Evolutionary conservation across 2,888 invertebrate species (phyloP).

Genomic region (Andrena trimmerana): DNA sequence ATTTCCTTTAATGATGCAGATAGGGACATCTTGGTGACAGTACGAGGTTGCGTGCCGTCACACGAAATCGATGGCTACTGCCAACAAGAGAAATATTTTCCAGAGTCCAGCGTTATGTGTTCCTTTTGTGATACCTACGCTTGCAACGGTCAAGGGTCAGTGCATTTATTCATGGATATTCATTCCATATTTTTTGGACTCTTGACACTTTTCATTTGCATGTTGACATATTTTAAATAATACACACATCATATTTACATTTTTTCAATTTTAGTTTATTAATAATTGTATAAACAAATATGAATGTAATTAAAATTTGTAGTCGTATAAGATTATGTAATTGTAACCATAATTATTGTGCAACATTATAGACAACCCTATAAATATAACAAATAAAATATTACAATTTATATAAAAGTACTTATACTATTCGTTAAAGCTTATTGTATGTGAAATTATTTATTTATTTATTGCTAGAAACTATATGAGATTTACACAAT

Average conservation of each 20-base stretch:
- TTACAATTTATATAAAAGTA: background rate
- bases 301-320: background rate
- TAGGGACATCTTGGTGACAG: constrained; percentile 74
- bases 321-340: background rate
- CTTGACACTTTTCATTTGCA: background rate
- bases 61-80: constrained; percentile 73
- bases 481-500: no score
- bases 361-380: background rate
- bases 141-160: constrained; percentile 70
- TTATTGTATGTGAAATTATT: no score
- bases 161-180: constrained; percentile 13
- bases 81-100: constrained; percentile 65
- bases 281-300: background rate
- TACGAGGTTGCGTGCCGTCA: constrained; percentile 76
- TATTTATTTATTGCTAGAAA: no score
- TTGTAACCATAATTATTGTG: no score
- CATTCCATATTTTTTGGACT: background rate
- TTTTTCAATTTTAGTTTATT: background rate
- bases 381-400: background rate
- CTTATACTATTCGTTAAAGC: background rate
- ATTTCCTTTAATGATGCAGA: constrained; percentile 68
- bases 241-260: background rate
- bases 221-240: background rate
- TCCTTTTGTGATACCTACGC: constrained; percentile 75
- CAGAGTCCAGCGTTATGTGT: constrained; percentile 74